Evolutionary conservation across 2,888 invertebrate species (phyloP), one percentile per base, ranked within the genome.

Genomic region (Caenorhabditis sulstoni): DNA sequence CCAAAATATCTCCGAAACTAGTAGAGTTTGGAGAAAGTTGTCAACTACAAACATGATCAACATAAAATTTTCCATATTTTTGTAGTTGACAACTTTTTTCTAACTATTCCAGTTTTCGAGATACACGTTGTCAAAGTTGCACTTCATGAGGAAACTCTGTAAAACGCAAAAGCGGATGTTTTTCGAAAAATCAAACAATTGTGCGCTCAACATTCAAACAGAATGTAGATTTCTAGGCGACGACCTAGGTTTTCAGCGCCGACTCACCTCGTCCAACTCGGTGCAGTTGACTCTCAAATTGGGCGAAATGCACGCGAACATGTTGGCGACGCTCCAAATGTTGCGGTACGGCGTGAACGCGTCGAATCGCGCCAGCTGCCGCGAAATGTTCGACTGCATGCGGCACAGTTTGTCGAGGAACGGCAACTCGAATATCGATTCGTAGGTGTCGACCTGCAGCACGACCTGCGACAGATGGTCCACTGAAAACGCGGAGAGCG

Each of bases 401-500:
- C 68, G 50, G 75, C 89, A 89, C 18, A 89, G 75, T 64, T 85
- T 82, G 11, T 78, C 45, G 16, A 89, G 81, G 50, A 89, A 83
- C 16, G 66, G 52, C 35, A 79, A 41, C 20, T 83, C 80, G 74
- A 80, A 89, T n/a, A 89, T 77, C 9, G 78, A 44, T 9, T 87
- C 83, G 55, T 81, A 82, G 5, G 71, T 53, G 16, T 62, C 64
- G 5, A 89, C 71, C 70, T 87, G 85, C 16, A 89, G 52, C 3
- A 89, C 77, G 39, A 89, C 65, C 79, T 89, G 89, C 18, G 87
- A 81, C 18, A 89, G 84, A 75, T 87, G 89, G 39, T 87, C 84
- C 89, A 89, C 89, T 89, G 71, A 66, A 88, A 57, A 44, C 29
- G 4, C 4, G 7, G 29, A 29, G 29, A 29, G 29, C 3, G 3